Conservation (phyloP, 2,113 vertebrate genomes). For the Astur gentilis region DNA sequence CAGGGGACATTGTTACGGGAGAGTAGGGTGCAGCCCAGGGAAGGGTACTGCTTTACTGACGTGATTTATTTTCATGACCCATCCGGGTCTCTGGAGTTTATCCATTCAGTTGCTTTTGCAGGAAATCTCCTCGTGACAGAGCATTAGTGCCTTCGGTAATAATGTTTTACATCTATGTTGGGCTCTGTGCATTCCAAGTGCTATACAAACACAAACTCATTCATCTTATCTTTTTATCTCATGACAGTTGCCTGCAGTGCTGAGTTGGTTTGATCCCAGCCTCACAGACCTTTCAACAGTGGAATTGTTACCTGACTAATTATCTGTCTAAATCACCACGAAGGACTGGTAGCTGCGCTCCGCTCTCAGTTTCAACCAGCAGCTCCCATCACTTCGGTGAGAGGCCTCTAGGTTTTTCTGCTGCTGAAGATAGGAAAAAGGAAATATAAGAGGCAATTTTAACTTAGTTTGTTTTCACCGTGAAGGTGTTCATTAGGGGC, state of each 20-base stretch:
- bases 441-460: neutral
- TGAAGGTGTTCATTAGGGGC: neutral
- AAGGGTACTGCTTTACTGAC: neutral
- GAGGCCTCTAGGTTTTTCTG: neutral
- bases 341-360: neutral
- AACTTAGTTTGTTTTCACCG: neutral
- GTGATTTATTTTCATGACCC: neutral
- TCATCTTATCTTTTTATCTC: conserved; percentile 57
- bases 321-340: neutral
- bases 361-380: neutral
- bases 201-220: conserved; percentile 37
- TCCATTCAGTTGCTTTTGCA: conserved; percentile 1
- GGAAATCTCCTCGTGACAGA: neutral
- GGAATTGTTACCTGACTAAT: conserved; percentile 42
- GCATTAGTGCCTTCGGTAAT: neutral
- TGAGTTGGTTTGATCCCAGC: conserved; percentile 51
- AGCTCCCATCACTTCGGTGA: neutral
- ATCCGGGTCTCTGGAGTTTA: neutral
- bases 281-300: conserved; percentile 45
- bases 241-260: conserved; percentile 44
- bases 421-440: neutral
- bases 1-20: neutral
- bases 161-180: neutral
- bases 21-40: neutral
- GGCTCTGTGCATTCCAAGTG: conserved; percentile 8